These are phyloP conservation scores for Rhagophthalmus giganteus DNA, from an alignment of 2,888 invertebrate species.

Conservation along the genomic window DNA sequence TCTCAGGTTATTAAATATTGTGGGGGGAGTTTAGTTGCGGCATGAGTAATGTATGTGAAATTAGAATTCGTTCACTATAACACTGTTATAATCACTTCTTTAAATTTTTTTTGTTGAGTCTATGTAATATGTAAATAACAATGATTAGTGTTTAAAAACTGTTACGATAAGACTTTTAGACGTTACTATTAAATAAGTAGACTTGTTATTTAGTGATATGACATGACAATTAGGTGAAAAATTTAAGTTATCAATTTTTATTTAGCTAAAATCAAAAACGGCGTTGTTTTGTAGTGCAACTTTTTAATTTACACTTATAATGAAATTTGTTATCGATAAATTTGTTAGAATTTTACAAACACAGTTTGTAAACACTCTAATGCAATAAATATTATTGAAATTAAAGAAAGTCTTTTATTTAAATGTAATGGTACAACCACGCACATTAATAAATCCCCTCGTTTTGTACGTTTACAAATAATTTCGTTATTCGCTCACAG, in stretches of 20 bases:
- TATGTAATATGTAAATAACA: slow-evolving; percentile 1
- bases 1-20: slow-evolving; percentile 3
- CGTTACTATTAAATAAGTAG: background rate
- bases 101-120: background rate
- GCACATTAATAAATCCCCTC: no score
- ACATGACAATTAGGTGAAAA: background rate
- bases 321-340: slow-evolving; percentile 2
- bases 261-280: background rate
- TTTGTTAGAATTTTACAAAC: slow-evolving; percentile 20
- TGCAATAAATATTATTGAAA: slow-evolving; percentile 17
- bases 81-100: no score
- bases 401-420: no score
- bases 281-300: background rate
- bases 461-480: no score
- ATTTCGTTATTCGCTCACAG: no score
- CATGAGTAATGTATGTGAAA: no score
- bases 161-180: background rate
- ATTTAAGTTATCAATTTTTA: background rate
- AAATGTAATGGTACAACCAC: no score
- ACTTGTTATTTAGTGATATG: slow-evolving; percentile 22
- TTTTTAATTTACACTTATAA: background rate
- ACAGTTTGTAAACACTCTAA: slow-evolving; percentile 22
- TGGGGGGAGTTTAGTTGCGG: slow-evolving; percentile 2
- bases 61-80: no score
- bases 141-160: background rate